Base-by-base conservation (phyloP, 2,888 invertebrate genomes). In the Chaetogeoica ovagalla region DNA sequence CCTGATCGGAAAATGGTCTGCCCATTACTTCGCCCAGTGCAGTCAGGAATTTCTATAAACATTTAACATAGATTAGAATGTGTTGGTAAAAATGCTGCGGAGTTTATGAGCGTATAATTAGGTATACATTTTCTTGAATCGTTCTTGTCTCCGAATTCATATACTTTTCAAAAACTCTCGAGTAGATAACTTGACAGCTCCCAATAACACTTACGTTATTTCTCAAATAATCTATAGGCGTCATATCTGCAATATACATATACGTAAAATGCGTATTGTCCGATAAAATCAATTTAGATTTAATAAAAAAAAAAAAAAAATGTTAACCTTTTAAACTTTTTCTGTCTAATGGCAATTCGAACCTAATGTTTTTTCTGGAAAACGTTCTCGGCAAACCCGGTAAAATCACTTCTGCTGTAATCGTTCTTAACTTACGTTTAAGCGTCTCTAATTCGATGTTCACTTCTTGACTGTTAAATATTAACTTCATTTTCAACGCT, bases 301-400 rank as follows among this genome's bases (percentile, higher is more conserved):
- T 6, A 39, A 63, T 37, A 39, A 13, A 63, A 30, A 30, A 30
- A 30, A 30, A 30, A 30, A 30, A 30, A 30, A 30, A 30, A 19
- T 5, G 21, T 87, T 87, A 82, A 89, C 89, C 87, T 82, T 86
- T 86, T 39, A 91, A 86, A 81, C 87, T 87, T 69, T 87, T 86
- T 74, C 90, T 88, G 84, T 93, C 91, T 82, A 94, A 88, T 0
- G 93, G 93, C 74, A 95, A 87, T 83, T 93, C 90, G 85, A 94
- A 94, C 83, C 92, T 89, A 0, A 92, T 91, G 83, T 90, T 91
- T 60, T 91, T 90, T 62, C 94, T 89, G 0, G 91, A 91, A 86
- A 93, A 94, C n/a, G 91, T 90, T 68, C 94, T 87, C 0, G 94
- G 94, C 83, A 92, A 88, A 83, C 90, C 90, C 21, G 91, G 86